These are phyloP conservation scores for Propithecus deckenii DNA, from an alignment of 2,797 vertebrate species.

Conservation along the genomic window DNA sequence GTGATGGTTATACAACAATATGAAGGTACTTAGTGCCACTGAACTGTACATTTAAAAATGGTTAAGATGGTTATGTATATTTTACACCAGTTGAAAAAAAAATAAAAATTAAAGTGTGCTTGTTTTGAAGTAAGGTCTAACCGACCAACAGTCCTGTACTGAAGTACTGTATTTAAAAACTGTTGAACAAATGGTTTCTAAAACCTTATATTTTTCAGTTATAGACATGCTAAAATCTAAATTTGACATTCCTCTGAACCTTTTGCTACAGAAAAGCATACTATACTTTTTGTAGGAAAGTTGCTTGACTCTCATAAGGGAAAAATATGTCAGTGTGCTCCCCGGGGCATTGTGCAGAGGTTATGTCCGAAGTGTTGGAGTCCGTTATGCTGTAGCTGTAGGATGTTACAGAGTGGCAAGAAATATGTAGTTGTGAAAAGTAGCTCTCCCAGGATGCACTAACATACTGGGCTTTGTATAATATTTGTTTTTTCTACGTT, in stretches of 20 bases:
- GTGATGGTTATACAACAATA: not conserved
- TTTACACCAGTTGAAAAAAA: not conserved
- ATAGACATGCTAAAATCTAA: conserved; percentile 36
- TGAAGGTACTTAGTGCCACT: not conserved
- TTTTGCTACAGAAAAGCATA: not conserved
- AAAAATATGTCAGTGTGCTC: not conserved
- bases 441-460: not conserved
- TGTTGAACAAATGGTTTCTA: not conserved
- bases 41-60: not conserved
- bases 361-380: not conserved
- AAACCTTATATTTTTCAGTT: not conserved
- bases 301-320: not conserved
- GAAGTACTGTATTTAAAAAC: not conserved
- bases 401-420: not conserved
- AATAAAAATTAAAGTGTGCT: not conserved
- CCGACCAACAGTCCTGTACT: not conserved
- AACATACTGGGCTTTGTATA: not conserved
- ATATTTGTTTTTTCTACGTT: conserved; percentile 56
- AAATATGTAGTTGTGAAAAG: not conserved
- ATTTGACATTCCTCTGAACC: not conserved
- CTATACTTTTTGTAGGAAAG: not conserved
- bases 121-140: not conserved
- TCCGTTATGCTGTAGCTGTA: not conserved
- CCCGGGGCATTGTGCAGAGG: not conserved
- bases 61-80: not conserved